Conservation (phyloP, 2,113 vertebrate species). For the Sinocyclocheilus anophthalmus region DNA sequence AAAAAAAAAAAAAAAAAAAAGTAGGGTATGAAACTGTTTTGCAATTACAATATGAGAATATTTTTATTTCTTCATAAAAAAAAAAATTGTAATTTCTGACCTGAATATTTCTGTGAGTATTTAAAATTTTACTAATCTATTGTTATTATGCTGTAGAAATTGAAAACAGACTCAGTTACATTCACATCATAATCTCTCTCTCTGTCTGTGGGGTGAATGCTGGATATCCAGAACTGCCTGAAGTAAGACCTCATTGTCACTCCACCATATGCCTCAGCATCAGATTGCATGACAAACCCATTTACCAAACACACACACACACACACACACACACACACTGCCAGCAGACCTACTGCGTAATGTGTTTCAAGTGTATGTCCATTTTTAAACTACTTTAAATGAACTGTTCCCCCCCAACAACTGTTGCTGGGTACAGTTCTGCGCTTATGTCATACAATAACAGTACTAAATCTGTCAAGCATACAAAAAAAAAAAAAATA, state of each 20-base stretch:
- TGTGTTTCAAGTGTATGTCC: neutral
- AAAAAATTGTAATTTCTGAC: too few relatives aligned
- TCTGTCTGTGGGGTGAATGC: neutral
- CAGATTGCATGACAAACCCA: conserved; percentile 33
- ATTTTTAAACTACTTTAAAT: neutral
- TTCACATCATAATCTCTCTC: neutral
- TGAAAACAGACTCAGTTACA: neutral
- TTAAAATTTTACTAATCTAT: too few relatives aligned
- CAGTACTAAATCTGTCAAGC: neutral
- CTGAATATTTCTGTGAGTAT: too few relatives aligned
- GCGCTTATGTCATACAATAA: neutral
- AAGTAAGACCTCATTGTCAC: neutral
- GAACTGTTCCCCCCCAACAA: neutral
- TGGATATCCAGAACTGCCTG: conserved; percentile 17
- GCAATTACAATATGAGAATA: too few relatives aligned
- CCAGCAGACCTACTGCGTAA: neutral
- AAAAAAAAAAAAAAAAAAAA: too few relatives aligned
- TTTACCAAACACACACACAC: conserved; percentile 14
- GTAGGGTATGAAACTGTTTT: too few relatives aligned
- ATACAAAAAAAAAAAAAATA: too few relatives aligned
- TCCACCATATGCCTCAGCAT: conserved; percentile 31
- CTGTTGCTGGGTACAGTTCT: neutral
- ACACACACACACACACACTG: conserved; percentile 33
- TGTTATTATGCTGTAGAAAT: neutral
- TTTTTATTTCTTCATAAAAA: too few relatives aligned